Base-by-base conservation (phyloP, 1,140 invertebrate genomes). In the Tetragnatha versicolor region DNA sequence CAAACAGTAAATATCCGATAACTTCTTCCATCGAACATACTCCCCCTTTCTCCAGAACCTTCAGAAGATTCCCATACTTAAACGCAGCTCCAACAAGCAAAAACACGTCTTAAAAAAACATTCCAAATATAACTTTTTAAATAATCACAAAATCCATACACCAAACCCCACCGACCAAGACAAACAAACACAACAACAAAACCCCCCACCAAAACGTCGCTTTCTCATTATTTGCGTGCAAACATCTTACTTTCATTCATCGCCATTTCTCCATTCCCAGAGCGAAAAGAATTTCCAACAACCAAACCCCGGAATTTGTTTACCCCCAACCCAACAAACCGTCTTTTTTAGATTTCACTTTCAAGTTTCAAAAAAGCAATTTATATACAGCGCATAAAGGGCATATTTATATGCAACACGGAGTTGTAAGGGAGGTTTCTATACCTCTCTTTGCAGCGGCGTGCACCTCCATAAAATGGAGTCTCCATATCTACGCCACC, bases 381-480 rank as follows among this genome's bases (percentile, higher is more conserved):
- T 51, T 68, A 68, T 68, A 68, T 68, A n/a, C 65, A 3, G 27
- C 65, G n/a, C 47, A 68, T 68, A 47, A 68, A 68, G 51, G 45
- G 14, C 17, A 3, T 49, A 51, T 68, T 68, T 51, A 22, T 31
- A 68, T 49, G 65, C 65, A 22, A 35, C 65, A 33, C 22, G 6
- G 29, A 68, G 51, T 33, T 68, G 17, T 17, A 45, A 37, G 14
- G 4, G n/a, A 33, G 65, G 2, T 39, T 65, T 20, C 12, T 25
- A 9, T 22, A 39, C 33, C 1, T 65, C n/a, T 17, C 45, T 14
- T 68, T 42, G 7, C n/a, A 6, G 39, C 10, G 14, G 35, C 20
- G 25, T 9, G 17, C 2, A 35, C n/a, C n/a, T 9, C 27, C 65
- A 49, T 51, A 68, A 68, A 33, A 68, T 42, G 42, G 37, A 65